Conservation (phyloP, 2,797 vertebrate genomes). For the Poecilia velifera region DNA sequence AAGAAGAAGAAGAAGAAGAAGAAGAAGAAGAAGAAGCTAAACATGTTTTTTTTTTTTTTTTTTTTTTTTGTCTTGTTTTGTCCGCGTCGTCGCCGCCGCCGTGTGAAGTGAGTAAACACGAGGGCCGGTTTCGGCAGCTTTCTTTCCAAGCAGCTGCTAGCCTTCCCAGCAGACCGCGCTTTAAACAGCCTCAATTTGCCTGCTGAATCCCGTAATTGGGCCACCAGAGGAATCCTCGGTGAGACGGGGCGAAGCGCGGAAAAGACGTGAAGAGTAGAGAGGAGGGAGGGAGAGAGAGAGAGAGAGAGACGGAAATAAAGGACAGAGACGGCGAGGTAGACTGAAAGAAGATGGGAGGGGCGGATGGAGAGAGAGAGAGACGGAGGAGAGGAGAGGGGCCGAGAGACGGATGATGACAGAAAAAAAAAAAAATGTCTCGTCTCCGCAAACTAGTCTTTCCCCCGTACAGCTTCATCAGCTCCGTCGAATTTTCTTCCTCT, state of each 20-base stretch:
- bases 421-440: conserved; percentile 65
- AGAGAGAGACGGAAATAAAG: conserved; percentile 60
- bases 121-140: conserved; percentile 72
- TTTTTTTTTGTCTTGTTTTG: no score
- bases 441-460: conserved; percentile 59
- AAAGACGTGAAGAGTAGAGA: conserved; percentile 71
- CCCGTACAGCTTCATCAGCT: conserved; percentile 81
- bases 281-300: background rate
- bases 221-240: conserved; percentile 84
- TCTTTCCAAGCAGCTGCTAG: conserved; percentile 82
- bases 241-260: conserved; percentile 82
- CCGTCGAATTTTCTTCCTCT: conserved; percentile 89
- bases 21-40: conserved; percentile 25
- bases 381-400: conserved; percentile 62
- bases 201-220: conserved; percentile 84
- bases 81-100: conserved; percentile 50
- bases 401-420: conserved; percentile 61
- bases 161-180: conserved; percentile 83
- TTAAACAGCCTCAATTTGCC: conserved; percentile 88
- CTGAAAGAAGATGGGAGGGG: conserved; percentile 62
- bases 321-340: conserved; percentile 57
- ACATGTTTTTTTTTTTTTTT: background rate
- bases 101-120: conserved; percentile 75
- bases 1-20: conserved; percentile 32
- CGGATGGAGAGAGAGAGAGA: conserved; percentile 60